phyloP scores from a whole-genome alignment of 2,888 invertebrate species.

The Rhagonycha fulva region DNA sequence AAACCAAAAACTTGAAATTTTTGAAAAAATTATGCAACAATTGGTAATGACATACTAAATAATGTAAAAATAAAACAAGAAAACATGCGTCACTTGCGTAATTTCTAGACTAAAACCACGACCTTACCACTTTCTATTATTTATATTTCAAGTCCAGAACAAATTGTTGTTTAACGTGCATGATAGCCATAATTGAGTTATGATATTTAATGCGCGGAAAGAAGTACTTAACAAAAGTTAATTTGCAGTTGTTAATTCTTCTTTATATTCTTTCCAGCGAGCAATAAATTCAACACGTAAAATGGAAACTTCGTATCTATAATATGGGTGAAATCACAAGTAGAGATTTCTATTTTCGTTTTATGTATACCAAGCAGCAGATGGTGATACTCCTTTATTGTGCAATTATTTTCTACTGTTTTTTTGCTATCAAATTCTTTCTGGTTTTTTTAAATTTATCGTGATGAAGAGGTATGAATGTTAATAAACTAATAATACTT shows the following conservation, averaged over 20 bases:
- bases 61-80: conserved; percentile 5
- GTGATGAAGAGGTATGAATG: background rate
- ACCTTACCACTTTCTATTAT: conserved; percentile 19
- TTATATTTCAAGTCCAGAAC: background rate
- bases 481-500: background rate
- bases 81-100: conserved; percentile 8
- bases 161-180: background rate
- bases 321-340: conserved; percentile 10
- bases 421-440: conserved; percentile 4
- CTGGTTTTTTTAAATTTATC: background rate
- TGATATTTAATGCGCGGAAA: background rate
- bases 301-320: background rate
- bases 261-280: background rate
- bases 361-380: conserved; percentile 5
- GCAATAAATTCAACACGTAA: conserved; percentile 4
- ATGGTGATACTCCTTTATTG: conserved; percentile 2
- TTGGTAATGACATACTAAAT: conserved; percentile 3
- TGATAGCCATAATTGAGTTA: background rate
- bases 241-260: background rate
- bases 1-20: background rate
- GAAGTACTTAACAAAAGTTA: background rate
- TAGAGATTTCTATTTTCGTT: conserved; percentile 15
- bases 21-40: background rate
- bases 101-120: conserved; percentile 12
- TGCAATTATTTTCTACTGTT: background rate